Base-by-base conservation (phyloP, 92 coral and sea anemone species). In the Palythoa grandis region DNA sequence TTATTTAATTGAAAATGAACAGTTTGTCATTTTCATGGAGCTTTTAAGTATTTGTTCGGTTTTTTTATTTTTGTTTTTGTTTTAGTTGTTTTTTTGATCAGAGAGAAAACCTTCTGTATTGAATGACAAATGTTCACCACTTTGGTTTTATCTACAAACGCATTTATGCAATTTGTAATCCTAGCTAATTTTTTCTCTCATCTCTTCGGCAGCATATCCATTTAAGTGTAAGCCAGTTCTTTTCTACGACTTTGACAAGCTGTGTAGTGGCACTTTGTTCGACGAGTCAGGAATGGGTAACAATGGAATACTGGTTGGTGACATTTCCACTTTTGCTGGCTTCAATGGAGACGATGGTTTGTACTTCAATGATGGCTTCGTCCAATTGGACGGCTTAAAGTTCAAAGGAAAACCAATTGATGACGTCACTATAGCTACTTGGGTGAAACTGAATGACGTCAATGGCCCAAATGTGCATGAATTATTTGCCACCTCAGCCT, bases 201-300 rank as follows among this genome's bases (percentile, higher is more conserved):
- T 65, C 12, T 14, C 38, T 1, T 56, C 24, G 17, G 20, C 53
- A 94, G 98, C 79, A 4, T 94, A 92, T 65, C 95, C 94, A 9
- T 94, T 90, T 87, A 84, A 68, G 60, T 94, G 98, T 76, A 87
- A 88, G 63, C 98, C 98, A 35, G 98, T 94, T 65, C 43, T 94
- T 75, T 92, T 92, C 92, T 94, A 86, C 89, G 95, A 91, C 68
- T 94, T 94, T 53, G 95, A 92, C 88, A 94, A 94, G 89, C 76
- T 92, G 78, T 94, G 98, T 77, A 69, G 90, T 5, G 95, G 95
- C 8, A 92, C 93, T 24, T 83, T 94, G 24, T 94, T 80, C 72
- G 98, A 94, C 88, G 98, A 94, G 88, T 94, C 98, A 37, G 98
- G 98, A 53, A 68, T 84, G 90, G 98, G 98, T n/a, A 94, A 94